Base-by-base conservation (phyloP, 2,888 invertebrate species). In the Sabellastarte sp. region DNA sequence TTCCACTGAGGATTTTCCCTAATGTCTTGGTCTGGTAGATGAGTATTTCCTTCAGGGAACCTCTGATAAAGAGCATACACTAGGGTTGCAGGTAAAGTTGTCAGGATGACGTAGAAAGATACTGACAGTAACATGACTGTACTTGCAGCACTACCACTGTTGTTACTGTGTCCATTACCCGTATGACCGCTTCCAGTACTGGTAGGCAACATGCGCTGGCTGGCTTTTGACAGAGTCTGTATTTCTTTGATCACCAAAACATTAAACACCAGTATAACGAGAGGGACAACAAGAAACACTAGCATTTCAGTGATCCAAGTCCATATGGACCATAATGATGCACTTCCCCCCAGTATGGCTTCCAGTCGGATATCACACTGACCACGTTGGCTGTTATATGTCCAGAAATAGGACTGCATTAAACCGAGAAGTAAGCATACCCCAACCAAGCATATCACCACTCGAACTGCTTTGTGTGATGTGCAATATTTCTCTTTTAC, bases 81-180 rank as follows among this genome's bases (percentile, higher is more conserved):
- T 52, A 83, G 69, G 0, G 83, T 80, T 29, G 79, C 80, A 2
- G 84, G 84, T 15, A 84, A 69, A 59, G 80, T 75, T 10, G 82
- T 83, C 62, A 79, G 75, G 32, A 83, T 83, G 15, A 82, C 75
- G 68, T 81, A 84, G 67, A 84, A 84, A 2, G 83, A 83, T 3
- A 84, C 82, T 1, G 78, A 76, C 28, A 84, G 71, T 1, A 84
- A 69, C 28, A 81, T 82, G 24, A 80, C 73, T 1, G 84, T 84
- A 1, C 81, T 81, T 2, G 82, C 81, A 20, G 64, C 55, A 26
- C 59, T 28, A 10, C 10, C 31, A 30, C 10, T 31, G 57, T 10
- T 24, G 10, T 10, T 10, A 5, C 29, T 30, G 4, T 53, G 53
- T n/a, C n/a, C n/a, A n/a, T n/a, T n/a, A n/a, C n/a, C n/a, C n/a